These are phyloP conservation scores for Calvadosia cruxmelitensis DNA, from an alignment of 30 jellyfish, hydroid and myxozoan genomes.

Conservation along the genomic window DNA sequence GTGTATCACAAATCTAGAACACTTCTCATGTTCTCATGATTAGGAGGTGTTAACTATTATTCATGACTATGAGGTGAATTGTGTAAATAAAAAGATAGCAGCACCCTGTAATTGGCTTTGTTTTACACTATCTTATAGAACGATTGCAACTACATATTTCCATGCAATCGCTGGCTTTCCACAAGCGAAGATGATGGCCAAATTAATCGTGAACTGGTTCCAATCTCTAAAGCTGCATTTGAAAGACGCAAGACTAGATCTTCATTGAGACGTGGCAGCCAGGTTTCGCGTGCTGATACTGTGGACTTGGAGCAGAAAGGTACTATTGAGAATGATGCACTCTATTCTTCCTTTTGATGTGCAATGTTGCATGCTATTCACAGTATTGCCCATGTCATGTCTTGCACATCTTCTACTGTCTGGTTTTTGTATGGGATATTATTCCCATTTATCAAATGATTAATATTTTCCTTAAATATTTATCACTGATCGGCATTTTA, in stretches of 20 bases:
- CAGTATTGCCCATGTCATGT: not conserved
- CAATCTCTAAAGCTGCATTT: conserved; percentile 56
- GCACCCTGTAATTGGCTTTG: too few relatives aligned
- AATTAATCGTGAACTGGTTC: conserved; percentile 76
- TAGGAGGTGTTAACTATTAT: too few relatives aligned
- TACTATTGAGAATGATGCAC: too few relatives aligned
- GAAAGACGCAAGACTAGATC: conserved; percentile 70
- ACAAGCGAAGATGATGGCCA: conserved; percentile 95
- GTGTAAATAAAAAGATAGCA: too few relatives aligned
- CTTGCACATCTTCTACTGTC: not conserved
- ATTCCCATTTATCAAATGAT: too few relatives aligned
- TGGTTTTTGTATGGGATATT: too few relatives aligned
- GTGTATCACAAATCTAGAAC: too few relatives aligned
- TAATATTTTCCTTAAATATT: too few relatives aligned
- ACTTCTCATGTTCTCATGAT: too few relatives aligned
- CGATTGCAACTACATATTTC: conserved; percentile 34
- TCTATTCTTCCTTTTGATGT: not conserved
- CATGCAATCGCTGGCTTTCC: conserved; percentile 90
- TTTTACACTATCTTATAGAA: too few relatives aligned
- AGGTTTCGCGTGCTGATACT: conserved; percentile 53
- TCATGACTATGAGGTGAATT: too few relatives aligned
- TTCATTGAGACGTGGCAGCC: conserved; percentile 49
- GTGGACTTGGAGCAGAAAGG: conserved; percentile 95
- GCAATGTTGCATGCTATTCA: not conserved
- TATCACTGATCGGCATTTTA: too few relatives aligned